Evolutionary conservation across 2,888 invertebrate genomes (phyloP).

Genomic region (Harpagoxenus sublaevis): DNA sequence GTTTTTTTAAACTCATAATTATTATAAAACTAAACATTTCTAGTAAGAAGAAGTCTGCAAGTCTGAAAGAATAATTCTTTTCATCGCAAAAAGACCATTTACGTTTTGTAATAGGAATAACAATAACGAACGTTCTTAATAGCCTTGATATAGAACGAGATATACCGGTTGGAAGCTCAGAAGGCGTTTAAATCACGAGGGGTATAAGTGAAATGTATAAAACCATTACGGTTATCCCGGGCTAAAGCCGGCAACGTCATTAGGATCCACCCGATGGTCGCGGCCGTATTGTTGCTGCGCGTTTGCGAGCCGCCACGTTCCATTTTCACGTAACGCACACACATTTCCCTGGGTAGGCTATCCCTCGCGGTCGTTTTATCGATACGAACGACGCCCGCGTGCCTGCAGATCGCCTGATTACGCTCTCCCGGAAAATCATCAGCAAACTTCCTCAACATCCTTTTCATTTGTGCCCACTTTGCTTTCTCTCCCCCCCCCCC

Average conservation of each 20-base stretch:
- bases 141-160: constrained; percentile 18
- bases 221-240: constrained; percentile 80
- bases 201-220: constrained; percentile 81
- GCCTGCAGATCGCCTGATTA: constrained; percentile 65
- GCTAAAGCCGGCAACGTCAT: constrained; percentile 79
- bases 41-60: not conserved
- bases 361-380: constrained; percentile 65
- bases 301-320: constrained; percentile 48
- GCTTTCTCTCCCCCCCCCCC: not conserved
- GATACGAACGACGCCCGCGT: constrained; percentile 60
- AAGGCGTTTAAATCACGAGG: constrained; percentile 68
- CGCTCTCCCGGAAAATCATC: constrained; percentile 56
- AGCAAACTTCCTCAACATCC: constrained; percentile 45
- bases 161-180: constrained; percentile 5
- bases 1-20: not conserved
- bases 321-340: constrained; percentile 65
- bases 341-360: constrained; percentile 60
- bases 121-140: constrained; percentile 37
- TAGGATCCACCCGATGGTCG: constrained; percentile 77
- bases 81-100: not conserved
- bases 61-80: not conserved
- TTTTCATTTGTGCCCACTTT: not conserved
- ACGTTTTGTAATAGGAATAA: constrained; percentile 4
- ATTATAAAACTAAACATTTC: not conserved
- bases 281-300: constrained; percentile 57